phyloP scores from a whole-genome alignment of 1,140 invertebrate species.

The Brachionus paranguensis region DNA sequence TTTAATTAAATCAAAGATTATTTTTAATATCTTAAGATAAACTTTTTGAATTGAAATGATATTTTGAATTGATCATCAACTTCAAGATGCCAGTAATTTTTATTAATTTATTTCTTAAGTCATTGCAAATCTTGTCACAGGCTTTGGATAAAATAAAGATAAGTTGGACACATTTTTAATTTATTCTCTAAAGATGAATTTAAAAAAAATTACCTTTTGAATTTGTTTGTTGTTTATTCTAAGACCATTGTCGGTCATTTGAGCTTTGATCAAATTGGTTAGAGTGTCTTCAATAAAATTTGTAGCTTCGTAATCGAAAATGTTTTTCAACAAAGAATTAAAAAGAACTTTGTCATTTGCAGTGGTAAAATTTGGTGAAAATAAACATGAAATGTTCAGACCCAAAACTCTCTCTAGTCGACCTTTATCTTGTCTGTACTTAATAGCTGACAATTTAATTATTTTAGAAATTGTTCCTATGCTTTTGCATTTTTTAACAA shows the following conservation, averaged over 20 bases:
- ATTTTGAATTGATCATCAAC: too few relatives aligned
- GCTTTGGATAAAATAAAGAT: too few relatives aligned
- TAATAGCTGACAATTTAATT: conserved; percentile 9
- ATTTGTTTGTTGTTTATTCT: conserved; percentile 1
- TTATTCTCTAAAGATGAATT: too few relatives aligned
- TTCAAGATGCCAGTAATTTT: too few relatives aligned
- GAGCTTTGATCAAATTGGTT: neutral
- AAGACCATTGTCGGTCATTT: neutral
- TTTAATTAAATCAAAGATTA: too few relatives aligned
- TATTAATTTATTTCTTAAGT: too few relatives aligned
- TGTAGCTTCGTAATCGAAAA: conserved; percentile 5
- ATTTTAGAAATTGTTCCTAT: neutral
- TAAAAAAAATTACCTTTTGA: neutral
- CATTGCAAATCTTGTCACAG: too few relatives aligned
- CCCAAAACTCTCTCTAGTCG: neutral
- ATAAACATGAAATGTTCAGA: neutral
- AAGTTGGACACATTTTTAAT: too few relatives aligned
- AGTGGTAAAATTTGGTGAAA: neutral
- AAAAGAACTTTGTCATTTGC: conserved; percentile 14
- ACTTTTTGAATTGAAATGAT: too few relatives aligned
- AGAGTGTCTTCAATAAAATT: conserved; percentile 21
- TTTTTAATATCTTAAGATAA: too few relatives aligned
- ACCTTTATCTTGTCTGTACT: conserved; percentile 1
- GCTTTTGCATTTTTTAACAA: neutral
- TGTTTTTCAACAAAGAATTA: neutral